These are phyloP conservation scores for Gasterosteus nipponicus DNA, from an alignment of 2,113 vertebrate species.

Conservation along the genomic window DNA sequence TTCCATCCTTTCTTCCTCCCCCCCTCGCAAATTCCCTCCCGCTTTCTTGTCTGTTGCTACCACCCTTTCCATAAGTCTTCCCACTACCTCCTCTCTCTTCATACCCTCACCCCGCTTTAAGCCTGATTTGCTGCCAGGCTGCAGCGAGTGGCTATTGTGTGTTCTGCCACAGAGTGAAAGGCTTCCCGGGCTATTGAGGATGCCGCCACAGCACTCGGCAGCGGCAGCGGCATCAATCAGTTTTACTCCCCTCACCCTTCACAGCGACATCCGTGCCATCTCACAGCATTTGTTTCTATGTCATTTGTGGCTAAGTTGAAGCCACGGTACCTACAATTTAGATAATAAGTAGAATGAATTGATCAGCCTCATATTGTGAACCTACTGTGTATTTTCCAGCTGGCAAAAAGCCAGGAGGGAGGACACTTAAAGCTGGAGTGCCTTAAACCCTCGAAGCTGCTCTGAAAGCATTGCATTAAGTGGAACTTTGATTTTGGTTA, in stretches of 20 bases:
- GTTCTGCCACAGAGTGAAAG: slow-evolving; percentile 41
- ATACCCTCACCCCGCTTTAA: slow-evolving; percentile 43
- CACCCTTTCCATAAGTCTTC: slow-evolving; percentile 39
- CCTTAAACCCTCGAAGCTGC: slow-evolving; percentile 28
- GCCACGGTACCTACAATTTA: neutral
- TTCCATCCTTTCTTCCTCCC: slow-evolving; percentile 22
- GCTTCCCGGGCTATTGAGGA: slow-evolving; percentile 51
- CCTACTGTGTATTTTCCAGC: slow-evolving; percentile 1
- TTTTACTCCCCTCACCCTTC: slow-evolving; percentile 19
- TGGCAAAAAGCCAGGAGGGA: slow-evolving; percentile 9
- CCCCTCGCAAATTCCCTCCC: slow-evolving; percentile 17
- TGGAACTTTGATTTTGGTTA: slow-evolving; percentile 13
- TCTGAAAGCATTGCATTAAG: slow-evolving; percentile 34
- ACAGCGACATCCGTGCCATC: slow-evolving; percentile 7
- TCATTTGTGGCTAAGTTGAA: neutral
- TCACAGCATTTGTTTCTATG: neutral
- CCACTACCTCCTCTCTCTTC: slow-evolving; percentile 28
- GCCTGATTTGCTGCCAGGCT: slow-evolving; percentile 70
- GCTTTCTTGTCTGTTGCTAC: slow-evolving; percentile 24
- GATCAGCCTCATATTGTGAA: neutral
- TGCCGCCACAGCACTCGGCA: slow-evolving; percentile 40
- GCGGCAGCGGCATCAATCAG: slow-evolving; percentile 29
- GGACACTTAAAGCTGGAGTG: slow-evolving; percentile 16
- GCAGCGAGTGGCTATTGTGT: slow-evolving; percentile 59
- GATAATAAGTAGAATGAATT: neutral